A percentile compares a stretch with the other conserved stretches of the same genome.
phyloP scores from a whole-genome alignment of 2,888 invertebrate genomes.

The Rhamnusium bicolor region DNA sequence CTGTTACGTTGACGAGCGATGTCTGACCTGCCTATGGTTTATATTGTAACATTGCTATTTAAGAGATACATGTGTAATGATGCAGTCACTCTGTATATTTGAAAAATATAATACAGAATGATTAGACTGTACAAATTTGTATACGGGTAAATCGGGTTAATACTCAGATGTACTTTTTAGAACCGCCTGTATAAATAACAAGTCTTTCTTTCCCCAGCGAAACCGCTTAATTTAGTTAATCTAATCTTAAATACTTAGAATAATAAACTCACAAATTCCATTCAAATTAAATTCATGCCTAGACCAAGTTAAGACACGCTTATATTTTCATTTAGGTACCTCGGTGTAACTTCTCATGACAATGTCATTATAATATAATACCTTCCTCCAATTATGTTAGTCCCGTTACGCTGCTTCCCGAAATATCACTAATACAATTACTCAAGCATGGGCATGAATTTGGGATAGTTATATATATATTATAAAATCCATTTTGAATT shows the following conservation, averaged over 20 bases:
- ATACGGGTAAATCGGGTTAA: too few species aligned
- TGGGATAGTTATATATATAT: constrained; percentile 37
- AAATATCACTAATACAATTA: constrained; percentile 47
- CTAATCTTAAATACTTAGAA: constrained; percentile 1
- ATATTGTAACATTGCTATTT: too few species aligned
- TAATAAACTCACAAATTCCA: constrained; percentile 16
- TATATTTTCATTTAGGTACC: constrained; percentile 10
- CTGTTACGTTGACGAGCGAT: too few species aligned
- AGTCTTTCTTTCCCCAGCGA: background rate
- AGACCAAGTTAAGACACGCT: constrained; percentile 3
- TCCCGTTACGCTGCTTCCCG: constrained; percentile 12
- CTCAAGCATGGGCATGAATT: constrained; percentile 34
- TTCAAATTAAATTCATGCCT: constrained; percentile 18
- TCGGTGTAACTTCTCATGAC: constrained; percentile 14
- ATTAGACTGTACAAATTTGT: too few species aligned
- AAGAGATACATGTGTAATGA: too few species aligned
- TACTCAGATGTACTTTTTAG: too few species aligned
- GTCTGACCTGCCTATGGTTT: too few species aligned
- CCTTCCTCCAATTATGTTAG: constrained; percentile 13
- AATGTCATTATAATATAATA: constrained; percentile 14
- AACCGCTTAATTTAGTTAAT: constrained; percentile 7
- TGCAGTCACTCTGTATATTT: too few species aligned
- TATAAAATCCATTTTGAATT: constrained; percentile 54
- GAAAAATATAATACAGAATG: too few species aligned
- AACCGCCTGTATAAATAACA: too few species aligned